Percentiles rank a stretch among this genome's conserved stretches.
Evolutionary conservation across 2,113 vertebrate genomes (phyloP).

Genomic region (Australoheros scitulus): DNA sequence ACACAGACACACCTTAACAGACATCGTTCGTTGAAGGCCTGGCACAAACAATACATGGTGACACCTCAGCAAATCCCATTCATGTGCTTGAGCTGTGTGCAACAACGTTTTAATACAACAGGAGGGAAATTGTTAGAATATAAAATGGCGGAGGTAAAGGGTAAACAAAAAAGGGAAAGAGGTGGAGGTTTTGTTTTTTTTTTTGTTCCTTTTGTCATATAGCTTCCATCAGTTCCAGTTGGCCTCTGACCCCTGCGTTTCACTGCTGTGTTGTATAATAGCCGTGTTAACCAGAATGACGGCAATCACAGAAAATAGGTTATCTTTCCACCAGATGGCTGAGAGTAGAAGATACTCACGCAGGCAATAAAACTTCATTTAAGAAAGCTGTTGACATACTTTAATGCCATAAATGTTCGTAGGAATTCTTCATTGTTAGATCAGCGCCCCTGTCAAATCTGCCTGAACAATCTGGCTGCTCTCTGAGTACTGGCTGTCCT

Average conservation of each 20-base stretch:
- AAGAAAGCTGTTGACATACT: neutral
- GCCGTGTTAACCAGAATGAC: constrained; percentile 16
- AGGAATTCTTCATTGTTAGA: constrained; percentile 1
- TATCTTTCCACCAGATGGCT: constrained; percentile 13
- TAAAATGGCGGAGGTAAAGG: neutral
- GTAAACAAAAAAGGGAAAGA: neutral
- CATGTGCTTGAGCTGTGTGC: constrained; percentile 10
- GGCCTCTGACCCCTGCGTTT: constrained; percentile 13
- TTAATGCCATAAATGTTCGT: constrained; percentile 3
- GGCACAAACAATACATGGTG: constrained; percentile 14
- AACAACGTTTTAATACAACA: neutral
- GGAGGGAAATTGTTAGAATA: constrained; percentile 15
- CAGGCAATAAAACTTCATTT: constrained; percentile 15
- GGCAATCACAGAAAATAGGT: constrained; percentile 30
- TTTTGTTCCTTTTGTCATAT: neutral
- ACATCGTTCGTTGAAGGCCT: constrained; percentile 6
- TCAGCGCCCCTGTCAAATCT: neutral
- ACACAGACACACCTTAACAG: constrained; percentile 59
- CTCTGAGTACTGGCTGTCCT: constrained; percentile 2
- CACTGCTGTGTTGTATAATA: constrained; percentile 37
- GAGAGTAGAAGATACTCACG: constrained; percentile 5
- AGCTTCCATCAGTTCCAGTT: constrained; percentile 3
- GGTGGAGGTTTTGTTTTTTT: neutral
- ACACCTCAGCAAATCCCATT: constrained; percentile 29
- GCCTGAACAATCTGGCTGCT: neutral